phyloP scores from a whole-genome alignment of 1,140 invertebrate species.

The Armadillidium nasatum region DNA sequence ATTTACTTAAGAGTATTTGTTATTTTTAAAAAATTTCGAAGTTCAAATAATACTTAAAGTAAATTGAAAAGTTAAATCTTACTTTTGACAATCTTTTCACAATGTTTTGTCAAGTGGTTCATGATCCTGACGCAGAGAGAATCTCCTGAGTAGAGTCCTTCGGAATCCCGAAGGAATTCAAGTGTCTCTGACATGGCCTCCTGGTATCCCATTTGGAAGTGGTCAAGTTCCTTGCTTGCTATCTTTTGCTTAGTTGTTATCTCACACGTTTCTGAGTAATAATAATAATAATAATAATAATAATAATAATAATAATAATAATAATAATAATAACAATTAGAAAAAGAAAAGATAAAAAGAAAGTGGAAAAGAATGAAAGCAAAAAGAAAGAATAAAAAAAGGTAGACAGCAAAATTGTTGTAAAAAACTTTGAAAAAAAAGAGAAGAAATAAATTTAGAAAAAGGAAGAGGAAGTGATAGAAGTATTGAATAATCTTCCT shows the following conservation, averaged over 20 bases:
- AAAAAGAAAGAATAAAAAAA: slow-evolving; percentile 4
- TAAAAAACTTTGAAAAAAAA: not conserved
- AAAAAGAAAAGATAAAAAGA: no score
- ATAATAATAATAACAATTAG: no score
- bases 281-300: no score
- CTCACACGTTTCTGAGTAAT: slow-evolving; percentile 44
- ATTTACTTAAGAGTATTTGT: no score
- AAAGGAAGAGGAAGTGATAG: not conserved
- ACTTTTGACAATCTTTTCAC: slow-evolving; percentile 62
- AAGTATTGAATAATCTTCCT: no score
- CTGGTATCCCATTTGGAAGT: slow-evolving; percentile 64
- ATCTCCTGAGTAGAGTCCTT: slow-evolving; percentile 71
- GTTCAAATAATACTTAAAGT: not conserved
- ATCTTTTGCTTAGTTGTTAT: slow-evolving; percentile 39
- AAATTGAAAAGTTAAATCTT: slow-evolving; percentile 44
- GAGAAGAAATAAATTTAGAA: not conserved
- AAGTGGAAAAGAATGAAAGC: no score
- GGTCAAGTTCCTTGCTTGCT: slow-evolving; percentile 30
- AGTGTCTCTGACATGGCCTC: slow-evolving; percentile 85
- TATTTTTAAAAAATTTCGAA: not conserved
- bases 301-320: no score
- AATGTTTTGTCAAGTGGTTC: slow-evolving; percentile 76
- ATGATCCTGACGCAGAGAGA: slow-evolving; percentile 73
- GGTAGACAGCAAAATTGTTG: no score
- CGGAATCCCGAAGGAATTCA: slow-evolving; percentile 79